Conservation (phyloP, 2,888 invertebrate genomes). For the Zaprionus bogoriensis region DNA sequence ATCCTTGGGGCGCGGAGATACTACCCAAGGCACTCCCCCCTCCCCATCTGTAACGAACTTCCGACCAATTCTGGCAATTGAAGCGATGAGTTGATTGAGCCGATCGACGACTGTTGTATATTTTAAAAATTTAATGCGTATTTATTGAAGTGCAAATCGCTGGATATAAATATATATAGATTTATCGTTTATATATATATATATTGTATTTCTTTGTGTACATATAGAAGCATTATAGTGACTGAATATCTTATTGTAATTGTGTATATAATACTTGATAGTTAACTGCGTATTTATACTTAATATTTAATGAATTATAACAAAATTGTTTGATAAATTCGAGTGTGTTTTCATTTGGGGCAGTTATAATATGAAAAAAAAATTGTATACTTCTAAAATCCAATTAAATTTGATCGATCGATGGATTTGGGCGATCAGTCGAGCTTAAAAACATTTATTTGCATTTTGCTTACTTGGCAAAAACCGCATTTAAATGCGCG, state of each 20-base stretch:
- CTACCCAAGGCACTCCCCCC: too few species aligned
- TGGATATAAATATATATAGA: conserved; percentile 36
- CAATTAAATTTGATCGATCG: too few species aligned
- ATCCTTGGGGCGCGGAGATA: conserved; percentile 51
- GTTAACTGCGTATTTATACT: conserved; percentile 75
- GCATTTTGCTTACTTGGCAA: too few species aligned
- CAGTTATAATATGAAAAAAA: too few species aligned
- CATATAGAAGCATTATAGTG: conserved; percentile 77
- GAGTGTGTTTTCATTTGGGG: conserved; percentile 23
- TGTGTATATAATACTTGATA: conserved; percentile 77
- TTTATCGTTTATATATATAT: conserved; percentile 35
- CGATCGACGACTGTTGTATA: conserved; percentile 64
- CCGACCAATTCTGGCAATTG: conserved; percentile 14
- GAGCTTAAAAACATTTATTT: too few species aligned
- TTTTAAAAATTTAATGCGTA: conserved; percentile 62
- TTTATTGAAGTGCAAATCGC: conserved; percentile 59
- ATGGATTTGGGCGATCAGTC: too few species aligned
- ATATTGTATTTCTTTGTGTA: conserved; percentile 56
- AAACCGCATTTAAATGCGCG: too few species aligned
- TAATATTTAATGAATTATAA: conserved; percentile 77
- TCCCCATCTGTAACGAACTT: too few species aligned
- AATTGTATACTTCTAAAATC: too few species aligned
- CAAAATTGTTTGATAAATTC: conserved; percentile 67
- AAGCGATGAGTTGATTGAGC: too few species aligned
- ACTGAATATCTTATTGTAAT: conserved; percentile 77